These are phyloP conservation scores for Eupeodes luniger DNA, from an alignment of 2,888 invertebrate genomes.

Conservation along the genomic window DNA sequence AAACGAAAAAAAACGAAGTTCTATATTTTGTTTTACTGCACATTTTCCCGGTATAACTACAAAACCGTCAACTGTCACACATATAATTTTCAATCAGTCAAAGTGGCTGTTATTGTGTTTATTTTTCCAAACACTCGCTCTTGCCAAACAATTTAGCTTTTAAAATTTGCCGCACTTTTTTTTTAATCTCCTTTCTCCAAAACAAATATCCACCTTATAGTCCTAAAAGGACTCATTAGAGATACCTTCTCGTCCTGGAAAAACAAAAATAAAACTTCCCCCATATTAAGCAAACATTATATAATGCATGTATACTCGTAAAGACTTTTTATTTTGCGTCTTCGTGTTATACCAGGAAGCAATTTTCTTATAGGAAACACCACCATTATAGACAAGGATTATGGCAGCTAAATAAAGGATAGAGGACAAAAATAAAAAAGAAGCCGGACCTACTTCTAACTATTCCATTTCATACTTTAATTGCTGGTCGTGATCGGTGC, in stretches of 20 bases:
- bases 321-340: neutral
- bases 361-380: constrained; percentile 24
- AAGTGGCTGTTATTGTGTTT: neutral
- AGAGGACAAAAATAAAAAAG: neutral
- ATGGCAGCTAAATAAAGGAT: constrained; percentile 20
- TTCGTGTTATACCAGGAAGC: neutral
- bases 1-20: no score
- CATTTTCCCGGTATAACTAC: neutral
- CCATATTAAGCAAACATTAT: constrained; percentile 33
- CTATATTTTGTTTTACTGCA: no score
- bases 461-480: constrained; percentile 66
- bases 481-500: constrained; percentile 68
- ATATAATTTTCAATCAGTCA: constrained; percentile 11
- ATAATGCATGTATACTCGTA: constrained; percentile 8
- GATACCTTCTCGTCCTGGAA: constrained; percentile 4
- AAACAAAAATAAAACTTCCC: neutral
- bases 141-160: constrained; percentile 36
- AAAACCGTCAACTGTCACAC: neutral
- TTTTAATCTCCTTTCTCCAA: neutral
- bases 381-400: constrained; percentile 33
- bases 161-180: constrained; percentile 40
- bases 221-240: constrained; percentile 1
- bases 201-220: neutral
- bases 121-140: neutral
- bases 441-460: constrained; percentile 64